Percentiles rank a stretch among this genome's conserved stretches.
These are phyloP conservation scores for Boloria selene DNA, from an alignment of 2,888 invertebrate genomes.

Conservation along the genomic window DNA sequence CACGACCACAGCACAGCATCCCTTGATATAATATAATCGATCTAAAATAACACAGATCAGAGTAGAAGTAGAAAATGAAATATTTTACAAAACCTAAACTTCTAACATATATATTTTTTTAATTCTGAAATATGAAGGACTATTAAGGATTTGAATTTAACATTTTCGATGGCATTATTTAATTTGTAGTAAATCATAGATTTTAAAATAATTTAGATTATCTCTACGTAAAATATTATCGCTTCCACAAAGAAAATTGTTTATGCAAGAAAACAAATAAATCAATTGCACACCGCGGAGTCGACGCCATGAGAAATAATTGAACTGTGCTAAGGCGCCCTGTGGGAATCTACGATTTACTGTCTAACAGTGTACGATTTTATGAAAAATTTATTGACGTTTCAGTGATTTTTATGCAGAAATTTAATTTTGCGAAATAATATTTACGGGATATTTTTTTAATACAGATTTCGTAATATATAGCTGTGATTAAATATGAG, in stretches of 20 bases:
- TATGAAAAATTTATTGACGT: constrained; percentile 20
- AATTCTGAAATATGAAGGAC: too few relatives aligned
- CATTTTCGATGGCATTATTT: too few relatives aligned
- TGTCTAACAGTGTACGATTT: constrained; percentile 54
- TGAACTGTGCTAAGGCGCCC: constrained; percentile 70
- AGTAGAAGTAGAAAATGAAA: neutral
- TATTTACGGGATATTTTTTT: too few relatives aligned
- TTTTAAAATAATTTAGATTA: too few relatives aligned
- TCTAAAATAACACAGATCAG: constrained; percentile 21
- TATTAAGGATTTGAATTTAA: too few relatives aligned
- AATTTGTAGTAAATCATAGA: too few relatives aligned
- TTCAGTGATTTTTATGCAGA: neutral
- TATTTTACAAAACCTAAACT: neutral
- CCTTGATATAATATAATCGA: constrained; percentile 15
- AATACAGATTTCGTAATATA: too few relatives aligned
- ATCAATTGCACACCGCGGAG: constrained; percentile 72
- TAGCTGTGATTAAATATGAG: too few relatives aligned
- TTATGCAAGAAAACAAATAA: constrained; percentile 69
- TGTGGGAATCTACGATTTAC: constrained; percentile 64
- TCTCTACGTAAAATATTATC: neutral
- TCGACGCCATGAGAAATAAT: constrained; percentile 69
- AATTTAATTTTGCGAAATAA: too few relatives aligned
- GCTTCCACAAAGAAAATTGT: constrained; percentile 8
- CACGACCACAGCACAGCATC: constrained; percentile 36
- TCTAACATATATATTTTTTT: too few relatives aligned